Evolutionary conservation across 2,888 invertebrate species (phyloP).

Genomic region (Phortica magna): DNA sequence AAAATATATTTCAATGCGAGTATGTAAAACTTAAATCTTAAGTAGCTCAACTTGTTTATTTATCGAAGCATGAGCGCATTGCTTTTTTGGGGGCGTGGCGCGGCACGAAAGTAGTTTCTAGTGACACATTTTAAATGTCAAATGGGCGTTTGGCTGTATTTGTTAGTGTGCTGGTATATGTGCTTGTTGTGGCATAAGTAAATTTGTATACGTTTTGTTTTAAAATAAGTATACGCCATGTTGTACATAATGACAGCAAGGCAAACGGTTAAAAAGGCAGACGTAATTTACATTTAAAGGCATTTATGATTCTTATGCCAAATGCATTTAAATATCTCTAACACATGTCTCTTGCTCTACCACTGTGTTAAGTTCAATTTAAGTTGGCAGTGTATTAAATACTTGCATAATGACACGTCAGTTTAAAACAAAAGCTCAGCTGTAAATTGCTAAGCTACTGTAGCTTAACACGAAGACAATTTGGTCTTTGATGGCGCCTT

Average conservation of each 20-base stretch:
- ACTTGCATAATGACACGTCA: no score
- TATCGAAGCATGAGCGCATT: constrained; percentile 58
- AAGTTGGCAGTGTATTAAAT: no score
- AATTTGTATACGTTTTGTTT: not conserved
- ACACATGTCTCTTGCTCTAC: no score
- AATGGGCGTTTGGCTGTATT: no score
- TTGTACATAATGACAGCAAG: not conserved
- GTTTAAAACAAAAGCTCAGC: no score
- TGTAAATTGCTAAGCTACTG: no score
- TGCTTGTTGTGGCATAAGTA: not conserved
- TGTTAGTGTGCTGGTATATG: no score
- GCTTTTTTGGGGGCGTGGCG: not conserved
- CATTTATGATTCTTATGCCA: not conserved
- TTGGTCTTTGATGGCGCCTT: no score
- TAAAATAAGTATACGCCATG: not conserved
- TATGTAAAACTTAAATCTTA: constrained; percentile 63
- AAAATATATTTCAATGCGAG: constrained; percentile 20
- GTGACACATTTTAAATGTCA: not conserved
- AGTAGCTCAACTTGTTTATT: constrained; percentile 72
- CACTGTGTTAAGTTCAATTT: no score
- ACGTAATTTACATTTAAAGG: not conserved
- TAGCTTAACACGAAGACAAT: no score
- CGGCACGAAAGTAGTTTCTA: not conserved
- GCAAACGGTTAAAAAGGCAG: not conserved
- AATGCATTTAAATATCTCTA: no score